These are phyloP conservation scores for Morpho deidamia DNA, from an alignment of 2,888 invertebrate species.

Conservation along the genomic window DNA sequence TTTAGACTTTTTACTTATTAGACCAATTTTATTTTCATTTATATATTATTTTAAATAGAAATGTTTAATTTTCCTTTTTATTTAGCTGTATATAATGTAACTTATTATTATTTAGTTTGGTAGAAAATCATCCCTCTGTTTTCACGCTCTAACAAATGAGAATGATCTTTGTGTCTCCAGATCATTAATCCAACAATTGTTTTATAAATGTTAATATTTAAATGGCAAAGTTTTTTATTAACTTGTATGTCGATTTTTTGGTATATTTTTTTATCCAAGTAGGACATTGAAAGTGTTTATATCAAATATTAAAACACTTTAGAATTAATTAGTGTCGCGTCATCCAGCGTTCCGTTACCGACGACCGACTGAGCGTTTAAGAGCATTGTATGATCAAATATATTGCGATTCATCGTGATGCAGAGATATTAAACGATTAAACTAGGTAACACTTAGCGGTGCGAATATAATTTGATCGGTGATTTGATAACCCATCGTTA, in stretches of 20 bases:
- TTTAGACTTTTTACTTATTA: too few relatives aligned
- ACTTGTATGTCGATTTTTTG: neutral
- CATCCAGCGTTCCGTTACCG: constrained; percentile 48
- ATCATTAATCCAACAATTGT: too few relatives aligned
- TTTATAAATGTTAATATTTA: too few relatives aligned
- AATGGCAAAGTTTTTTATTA: too few relatives aligned
- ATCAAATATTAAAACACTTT: constrained; percentile 23
- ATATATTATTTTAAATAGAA: too few relatives aligned
- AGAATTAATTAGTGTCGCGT: constrained; percentile 37
- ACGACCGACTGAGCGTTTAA: constrained; percentile 49
- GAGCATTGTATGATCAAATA: constrained; percentile 45
- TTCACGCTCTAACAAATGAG: too few relatives aligned
- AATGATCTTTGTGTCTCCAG: too few relatives aligned
- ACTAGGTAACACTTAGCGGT: constrained; percentile 39
- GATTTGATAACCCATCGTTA: neutral
- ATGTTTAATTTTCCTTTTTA: too few relatives aligned
- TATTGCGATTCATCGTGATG: constrained; percentile 42
- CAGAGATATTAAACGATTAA: constrained; percentile 34
- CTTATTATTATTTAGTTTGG: too few relatives aligned
- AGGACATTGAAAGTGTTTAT: constrained; percentile 20
- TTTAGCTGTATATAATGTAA: too few relatives aligned
- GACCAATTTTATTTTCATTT: too few relatives aligned
- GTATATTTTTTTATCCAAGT: constrained; percentile 2
- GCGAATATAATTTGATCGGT: constrained; percentile 27
- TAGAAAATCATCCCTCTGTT: too few relatives aligned